Evolutionary conservation across 2,797 vertebrate species (phyloP), one percentile per base, ranked within the genome.

Genomic region (Gouania willdenowi): DNA sequence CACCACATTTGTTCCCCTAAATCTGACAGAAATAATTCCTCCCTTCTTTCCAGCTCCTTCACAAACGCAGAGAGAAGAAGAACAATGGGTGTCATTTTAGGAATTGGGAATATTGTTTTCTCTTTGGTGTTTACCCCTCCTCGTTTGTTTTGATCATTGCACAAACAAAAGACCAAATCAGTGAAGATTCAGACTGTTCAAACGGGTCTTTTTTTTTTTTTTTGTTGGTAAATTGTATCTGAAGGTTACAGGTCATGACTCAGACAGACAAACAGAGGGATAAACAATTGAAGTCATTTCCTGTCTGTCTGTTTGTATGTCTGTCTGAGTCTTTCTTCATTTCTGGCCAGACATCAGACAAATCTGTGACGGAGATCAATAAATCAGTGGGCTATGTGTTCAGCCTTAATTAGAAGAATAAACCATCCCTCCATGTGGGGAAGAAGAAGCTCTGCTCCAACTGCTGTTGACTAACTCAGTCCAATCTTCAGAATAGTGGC

Each of bases 311-410:
- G 13, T 26, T 31, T 27, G 17, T 36, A 28, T 47, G 30, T 41
- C 33, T 52, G 21, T 39, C 18, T 39, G n/a, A n/a, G 6, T 36
- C 17, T 45, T 39, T 53, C 52, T 66, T 52, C 50, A 18, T 70
- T 60, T 50, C 58, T 77, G 72, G 75, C 77, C 78, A 85, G 81
- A 79, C 83, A 70, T 85, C 78, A 84, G 82, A 84, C 81, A 33
- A 68, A 75, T 82, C 81, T 78, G 76, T 88, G 88, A 87, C 88
- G 81, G 64, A 71, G 88, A 89, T 91, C 88, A 87, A 91, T 91
- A 90, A 89, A 79, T 67, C 88, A 87, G 87, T 83, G 81, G 84
- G 80, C 85, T 85, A 85, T 88, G 86, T 83, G 81, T 85, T 87
- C 83, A 81, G 59, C 83, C 77, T 85, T 88, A 88, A 90, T 91